Evolutionary conservation across 2,113 vertebrate species (phyloP).

Genomic region (Pagrus major): DNA sequence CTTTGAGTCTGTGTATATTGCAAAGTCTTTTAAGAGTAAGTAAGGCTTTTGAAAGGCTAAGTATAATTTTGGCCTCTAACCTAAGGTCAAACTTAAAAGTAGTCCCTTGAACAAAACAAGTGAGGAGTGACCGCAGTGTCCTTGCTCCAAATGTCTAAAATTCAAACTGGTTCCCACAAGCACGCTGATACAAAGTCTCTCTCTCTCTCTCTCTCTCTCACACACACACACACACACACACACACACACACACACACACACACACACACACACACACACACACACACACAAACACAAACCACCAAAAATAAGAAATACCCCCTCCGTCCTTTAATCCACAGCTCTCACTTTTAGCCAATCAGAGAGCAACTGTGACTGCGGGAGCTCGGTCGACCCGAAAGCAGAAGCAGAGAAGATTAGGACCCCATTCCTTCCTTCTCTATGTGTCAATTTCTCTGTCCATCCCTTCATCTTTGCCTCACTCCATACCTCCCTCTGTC

Average conservation of each 20-base stretch:
- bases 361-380: constrained; percentile 30
- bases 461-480: constrained; percentile 46
- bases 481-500: constrained; percentile 20
- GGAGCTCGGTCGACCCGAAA: constrained; percentile 65
- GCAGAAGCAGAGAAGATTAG: constrained; percentile 72
- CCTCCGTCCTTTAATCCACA: constrained; percentile 58
- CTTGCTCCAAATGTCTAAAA: constrained; percentile 5
- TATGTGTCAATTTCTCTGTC: constrained; percentile 44
- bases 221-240: constrained; percentile 23
- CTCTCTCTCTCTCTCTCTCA: too few species aligned
- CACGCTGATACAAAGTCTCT: constrained; percentile 17
- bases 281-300: constrained; percentile 23
- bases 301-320: constrained; percentile 42
- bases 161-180: constrained; percentile 22
- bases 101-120: not conserved
- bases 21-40: not conserved
- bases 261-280: constrained; percentile 13
- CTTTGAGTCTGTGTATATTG: not conserved
- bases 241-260: constrained; percentile 17
- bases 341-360: constrained; percentile 58
- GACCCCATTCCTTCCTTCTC: constrained; percentile 60
- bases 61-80: not conserved
- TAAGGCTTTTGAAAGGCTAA: not conserved
- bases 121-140: not conserved
- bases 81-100: not conserved